Conservation (phyloP, 2,888 invertebrate species). For the Platycheirus rosarum region DNA sequence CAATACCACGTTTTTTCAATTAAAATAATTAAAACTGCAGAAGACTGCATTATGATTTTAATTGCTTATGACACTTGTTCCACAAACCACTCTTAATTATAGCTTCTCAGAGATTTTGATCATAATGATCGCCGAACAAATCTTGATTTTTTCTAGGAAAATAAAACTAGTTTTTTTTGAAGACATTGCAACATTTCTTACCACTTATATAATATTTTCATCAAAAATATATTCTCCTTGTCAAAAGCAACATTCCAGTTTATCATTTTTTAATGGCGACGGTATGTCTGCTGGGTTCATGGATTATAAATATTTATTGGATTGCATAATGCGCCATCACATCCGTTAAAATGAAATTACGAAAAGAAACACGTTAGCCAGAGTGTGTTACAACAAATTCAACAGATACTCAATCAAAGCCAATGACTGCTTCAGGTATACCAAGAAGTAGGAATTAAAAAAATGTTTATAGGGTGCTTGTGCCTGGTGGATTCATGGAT, state of each 20-base stretch:
- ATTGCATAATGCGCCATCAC: slow-evolving; percentile 47
- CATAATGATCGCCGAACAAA: neutral
- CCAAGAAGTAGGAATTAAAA: too few species aligned
- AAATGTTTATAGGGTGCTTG: too few species aligned
- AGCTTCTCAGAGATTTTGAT: neutral
- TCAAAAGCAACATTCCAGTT: slow-evolving; percentile 54
- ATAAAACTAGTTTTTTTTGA: slow-evolving; percentile 23
- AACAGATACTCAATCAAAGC: neutral
- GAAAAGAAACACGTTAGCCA: neutral
- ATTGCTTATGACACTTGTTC: neutral
- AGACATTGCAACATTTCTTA: slow-evolving; percentile 25
- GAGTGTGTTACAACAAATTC: neutral
- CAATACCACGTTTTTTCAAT: neutral
- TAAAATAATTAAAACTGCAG: neutral
- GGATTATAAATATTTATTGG: slow-evolving; percentile 57
- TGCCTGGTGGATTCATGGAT: too few species aligned
- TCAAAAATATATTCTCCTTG: slow-evolving; percentile 18
- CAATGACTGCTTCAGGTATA: too few species aligned
- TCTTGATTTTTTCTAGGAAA: slow-evolving; percentile 4
- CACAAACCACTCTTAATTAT: neutral
- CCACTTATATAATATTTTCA: slow-evolving; percentile 23
- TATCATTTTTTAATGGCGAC: slow-evolving; percentile 55
- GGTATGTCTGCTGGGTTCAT: slow-evolving; percentile 42
- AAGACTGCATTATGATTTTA: neutral
- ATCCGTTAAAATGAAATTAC: slow-evolving; percentile 26